Evolutionary conservation across 2,888 invertebrate species (phyloP).

Genomic region (Protophormia terraenovae): DNA sequence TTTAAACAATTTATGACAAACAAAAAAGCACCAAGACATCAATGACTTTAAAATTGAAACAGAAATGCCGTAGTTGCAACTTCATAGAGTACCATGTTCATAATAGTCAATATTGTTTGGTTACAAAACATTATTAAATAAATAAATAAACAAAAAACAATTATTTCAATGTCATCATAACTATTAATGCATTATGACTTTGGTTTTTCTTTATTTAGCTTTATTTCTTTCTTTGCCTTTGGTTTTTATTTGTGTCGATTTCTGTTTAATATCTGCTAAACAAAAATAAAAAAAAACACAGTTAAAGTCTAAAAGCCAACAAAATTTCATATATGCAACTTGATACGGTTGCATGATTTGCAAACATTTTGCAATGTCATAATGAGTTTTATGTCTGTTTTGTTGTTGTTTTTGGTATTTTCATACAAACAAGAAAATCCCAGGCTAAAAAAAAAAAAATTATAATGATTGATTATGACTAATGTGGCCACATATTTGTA

Average conservation of each 20-base stretch:
- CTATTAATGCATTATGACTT: conserved; percentile 64
- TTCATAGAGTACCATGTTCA: not conserved
- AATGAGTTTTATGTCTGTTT: conserved; percentile 6
- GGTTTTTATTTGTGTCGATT: conserved; percentile 28
- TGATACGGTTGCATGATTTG: conserved; percentile 44
- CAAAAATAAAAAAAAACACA: not conserved
- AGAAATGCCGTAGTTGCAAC: not conserved
- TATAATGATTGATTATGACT: conserved; percentile 50
- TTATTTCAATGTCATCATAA: conserved; percentile 67
- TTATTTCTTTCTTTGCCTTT: not conserved
- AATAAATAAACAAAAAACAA: conserved; percentile 18
- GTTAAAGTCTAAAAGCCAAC: conserved; percentile 32
- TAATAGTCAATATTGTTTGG: conserved; percentile 35
- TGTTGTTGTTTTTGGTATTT: not conserved
- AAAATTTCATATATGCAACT: conserved; percentile 1
- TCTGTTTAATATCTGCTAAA: conserved; percentile 15
- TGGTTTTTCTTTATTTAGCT: conserved; percentile 11
- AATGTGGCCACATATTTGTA: not conserved
- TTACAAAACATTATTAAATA: not conserved
- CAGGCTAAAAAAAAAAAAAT: too few species aligned
- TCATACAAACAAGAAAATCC: not conserved
- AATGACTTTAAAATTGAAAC: not conserved
- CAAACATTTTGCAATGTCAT: conserved; percentile 54
- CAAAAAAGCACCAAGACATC: conserved; percentile 36
- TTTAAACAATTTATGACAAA: conserved; percentile 60